Percentiles rank a stretch among this genome's conserved stretches.
phyloP scores from a whole-genome alignment of 2,113 vertebrate species.

The Lophotis ruficrista region DNA sequence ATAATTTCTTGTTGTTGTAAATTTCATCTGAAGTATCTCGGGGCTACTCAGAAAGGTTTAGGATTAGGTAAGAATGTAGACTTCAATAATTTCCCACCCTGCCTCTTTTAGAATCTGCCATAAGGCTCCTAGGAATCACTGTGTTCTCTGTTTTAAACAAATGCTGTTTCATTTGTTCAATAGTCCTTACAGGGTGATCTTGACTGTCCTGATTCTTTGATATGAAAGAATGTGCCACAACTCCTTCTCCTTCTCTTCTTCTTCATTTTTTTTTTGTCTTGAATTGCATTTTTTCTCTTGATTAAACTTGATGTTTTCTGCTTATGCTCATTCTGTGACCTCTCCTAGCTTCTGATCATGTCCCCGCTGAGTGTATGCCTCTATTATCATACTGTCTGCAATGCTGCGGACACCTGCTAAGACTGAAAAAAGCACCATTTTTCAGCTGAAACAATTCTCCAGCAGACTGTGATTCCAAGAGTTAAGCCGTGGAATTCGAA shows the following conservation, averaged over 20 bases:
- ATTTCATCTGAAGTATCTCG: neutral
- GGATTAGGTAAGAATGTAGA: neutral
- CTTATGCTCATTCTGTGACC: conserved; percentile 52
- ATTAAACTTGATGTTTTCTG: conserved; percentile 48
- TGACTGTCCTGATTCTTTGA: neutral
- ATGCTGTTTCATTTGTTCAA: neutral
- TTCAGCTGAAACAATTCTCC: conserved; percentile 58
- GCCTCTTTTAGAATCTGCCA: neutral
- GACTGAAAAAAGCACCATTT: conserved; percentile 53
- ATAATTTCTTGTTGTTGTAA: neutral
- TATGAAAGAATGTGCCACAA: neutral
- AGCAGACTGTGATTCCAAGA: conserved; percentile 56
- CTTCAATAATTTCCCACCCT: neutral
- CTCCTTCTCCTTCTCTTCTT: neutral
- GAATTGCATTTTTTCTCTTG: conserved; percentile 33
- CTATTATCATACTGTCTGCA: conserved; percentile 57
- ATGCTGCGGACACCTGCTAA: conserved; percentile 54
- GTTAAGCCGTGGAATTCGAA: conserved; percentile 47
- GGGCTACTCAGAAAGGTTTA: neutral
- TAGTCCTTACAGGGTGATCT: neutral
- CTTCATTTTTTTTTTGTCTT: neutral
- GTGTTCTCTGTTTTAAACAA: neutral
- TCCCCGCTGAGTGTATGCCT: conserved; percentile 38
- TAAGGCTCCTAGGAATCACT: neutral
- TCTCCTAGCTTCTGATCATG: conserved; percentile 41